Conservation (phyloP, 2,888 invertebrate genomes). For the Strigamia crassipes region DNA sequence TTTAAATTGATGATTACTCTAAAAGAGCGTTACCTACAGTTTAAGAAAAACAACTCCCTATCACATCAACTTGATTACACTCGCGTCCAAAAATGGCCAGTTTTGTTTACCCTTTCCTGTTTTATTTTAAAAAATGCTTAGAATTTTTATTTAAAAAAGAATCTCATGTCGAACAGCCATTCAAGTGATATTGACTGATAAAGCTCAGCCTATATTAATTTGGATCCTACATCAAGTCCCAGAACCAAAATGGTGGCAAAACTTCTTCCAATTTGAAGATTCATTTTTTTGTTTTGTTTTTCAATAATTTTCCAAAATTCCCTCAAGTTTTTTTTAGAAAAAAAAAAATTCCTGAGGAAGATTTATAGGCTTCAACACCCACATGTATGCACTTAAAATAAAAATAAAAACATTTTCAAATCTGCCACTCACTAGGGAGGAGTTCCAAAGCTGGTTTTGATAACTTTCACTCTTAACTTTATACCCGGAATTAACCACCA, state of each 20-base stretch:
- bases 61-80: conserved; percentile 10
- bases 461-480: neutral
- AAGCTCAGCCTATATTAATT: conserved; percentile 23
- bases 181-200: conserved; percentile 33
- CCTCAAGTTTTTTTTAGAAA: neutral
- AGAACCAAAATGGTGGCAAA: neutral
- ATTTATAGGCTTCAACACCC: neutral
- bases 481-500: neutral
- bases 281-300: neutral
- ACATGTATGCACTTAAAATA: neutral
- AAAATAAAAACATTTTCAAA: neutral
- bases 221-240: neutral
- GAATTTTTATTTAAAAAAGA: conserved; percentile 4
- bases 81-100: neutral
- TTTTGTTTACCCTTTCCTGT: neutral
- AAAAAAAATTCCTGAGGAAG: neutral
- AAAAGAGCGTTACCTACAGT: neutral
- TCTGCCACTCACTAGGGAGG: neutral
- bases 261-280: neutral
- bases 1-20: neutral
- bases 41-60: neutral
- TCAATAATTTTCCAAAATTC: neutral
- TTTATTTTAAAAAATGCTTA: neutral
- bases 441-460: neutral
- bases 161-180: neutral